phyloP scores from a whole-genome alignment of 2,888 invertebrate genomes.

The Mechanitis messenoides region DNA sequence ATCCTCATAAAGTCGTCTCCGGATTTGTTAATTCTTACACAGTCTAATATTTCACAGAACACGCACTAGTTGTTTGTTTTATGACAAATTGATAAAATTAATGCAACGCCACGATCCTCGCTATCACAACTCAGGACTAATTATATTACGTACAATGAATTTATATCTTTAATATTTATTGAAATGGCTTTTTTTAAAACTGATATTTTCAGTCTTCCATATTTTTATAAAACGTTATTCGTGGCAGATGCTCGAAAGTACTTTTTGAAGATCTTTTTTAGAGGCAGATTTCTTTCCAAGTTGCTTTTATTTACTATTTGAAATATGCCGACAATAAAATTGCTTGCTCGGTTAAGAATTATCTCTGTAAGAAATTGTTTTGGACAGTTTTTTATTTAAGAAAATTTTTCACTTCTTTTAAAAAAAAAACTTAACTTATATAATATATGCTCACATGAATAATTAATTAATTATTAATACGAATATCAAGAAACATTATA shows the following conservation, averaged over 20 bases:
- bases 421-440: too few relatives aligned
- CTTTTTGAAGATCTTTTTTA: background rate
- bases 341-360: background rate
- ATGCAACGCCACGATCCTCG: background rate
- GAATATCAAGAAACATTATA: too few relatives aligned
- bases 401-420: too few relatives aligned
- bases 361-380: background rate
- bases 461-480: too few relatives aligned
- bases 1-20: background rate
- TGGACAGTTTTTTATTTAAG: background rate
- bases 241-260: background rate
- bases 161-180: too few relatives aligned
- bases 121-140: background rate
- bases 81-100: background rate
- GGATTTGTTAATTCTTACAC: background rate
- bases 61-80: background rate
- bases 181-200: too few relatives aligned
- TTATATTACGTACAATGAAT: too few relatives aligned
- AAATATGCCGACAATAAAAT: background rate
- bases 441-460: too few relatives aligned
- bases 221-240: background rate
- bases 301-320: background rate
- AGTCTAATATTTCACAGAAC: slow-evolving; percentile 1
- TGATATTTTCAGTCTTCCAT: background rate
- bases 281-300: background rate